Percentiles rank a stretch among this genome's conserved stretches.
Evolutionary conservation across 2,888 invertebrate genomes (phyloP).

Genomic region (Acanthosepion lycidas): DNA sequence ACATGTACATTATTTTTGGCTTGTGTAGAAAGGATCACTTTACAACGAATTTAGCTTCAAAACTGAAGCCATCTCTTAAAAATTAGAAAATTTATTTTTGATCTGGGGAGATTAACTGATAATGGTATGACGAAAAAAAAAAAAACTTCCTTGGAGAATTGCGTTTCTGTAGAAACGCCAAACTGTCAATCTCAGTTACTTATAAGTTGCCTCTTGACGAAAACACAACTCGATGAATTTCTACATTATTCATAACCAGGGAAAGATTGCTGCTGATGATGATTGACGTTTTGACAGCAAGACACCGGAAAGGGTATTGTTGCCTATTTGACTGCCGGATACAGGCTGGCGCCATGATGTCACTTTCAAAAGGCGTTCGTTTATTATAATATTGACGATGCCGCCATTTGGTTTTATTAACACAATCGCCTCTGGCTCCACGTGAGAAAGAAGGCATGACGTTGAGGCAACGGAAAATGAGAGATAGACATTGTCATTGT

Average conservation of each 20-base stretch:
- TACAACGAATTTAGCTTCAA: no score
- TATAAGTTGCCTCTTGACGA: not conserved
- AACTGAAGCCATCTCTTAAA: no score
- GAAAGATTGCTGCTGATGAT: not conserved
- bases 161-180: no score
- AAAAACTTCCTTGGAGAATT: no score
- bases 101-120: no score
- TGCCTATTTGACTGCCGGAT: constrained; percentile 11
- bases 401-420: not conserved
- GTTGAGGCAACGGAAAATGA: not conserved
- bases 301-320: not conserved
- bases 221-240: not conserved
- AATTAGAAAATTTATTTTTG: no score
- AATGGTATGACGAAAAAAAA: no score
- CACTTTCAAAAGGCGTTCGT: not conserved
- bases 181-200: not conserved
- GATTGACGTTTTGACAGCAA: not conserved
- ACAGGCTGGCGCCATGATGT: not conserved
- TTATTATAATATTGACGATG: not conserved
- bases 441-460: not conserved
- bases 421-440: not conserved
- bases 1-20: no score
- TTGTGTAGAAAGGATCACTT: no score
- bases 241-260: not conserved
- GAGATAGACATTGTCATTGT: not conserved